Base-by-base conservation (phyloP, 1,140 invertebrate genomes). In the Homalodisca vitripennis region DNA sequence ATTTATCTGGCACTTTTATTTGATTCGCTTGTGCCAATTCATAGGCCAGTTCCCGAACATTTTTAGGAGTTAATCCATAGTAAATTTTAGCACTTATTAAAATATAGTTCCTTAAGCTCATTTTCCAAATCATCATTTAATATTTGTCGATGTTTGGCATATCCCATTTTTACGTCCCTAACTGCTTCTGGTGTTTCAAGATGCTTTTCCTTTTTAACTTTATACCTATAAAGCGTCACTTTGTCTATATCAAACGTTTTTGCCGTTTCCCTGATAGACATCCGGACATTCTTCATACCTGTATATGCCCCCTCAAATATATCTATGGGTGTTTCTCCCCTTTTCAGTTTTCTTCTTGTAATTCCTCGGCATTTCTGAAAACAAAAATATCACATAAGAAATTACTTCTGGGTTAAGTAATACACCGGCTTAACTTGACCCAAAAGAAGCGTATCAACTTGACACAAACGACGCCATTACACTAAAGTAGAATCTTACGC, bases 21-120 rank as follows among this genome's bases (percentile, higher is more conserved):
- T 72, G 32, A 20, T 73, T 74, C 29, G 48, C 46, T n/a, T 67
- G 48, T 46, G 71, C 69, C 53, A 41, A 71, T 41, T 73, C 66
- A 51, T 71, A 74, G n/a, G 72, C 73, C 17, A 72, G 57, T 17
- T 17, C 32, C 17, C 69, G 31, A 26, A 75, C 46, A 27, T 73
- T 70, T n/a, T 46, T 75, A 20, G 71, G 67, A n/a, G 62, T 53
- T 30, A 69, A 65, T 13, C 67, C 62, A 64, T 64, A 69, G 62
- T 71, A 71, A 3, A 71, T 13, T 24, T 67, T 55, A 6, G 70
- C 57, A 31, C 3, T 29, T 29, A 30, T 1, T 51, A 55, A 0
- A 63, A 68, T 65, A 41, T 68, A 73, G 46, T 17, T 41, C 6
- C 34, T n/a, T 10, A 41, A 41, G 34, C 34, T 41, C 34, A 41